Base-by-base conservation (phyloP, 2,113 vertebrate genomes). In the Cochlearius cochlearius region DNA sequence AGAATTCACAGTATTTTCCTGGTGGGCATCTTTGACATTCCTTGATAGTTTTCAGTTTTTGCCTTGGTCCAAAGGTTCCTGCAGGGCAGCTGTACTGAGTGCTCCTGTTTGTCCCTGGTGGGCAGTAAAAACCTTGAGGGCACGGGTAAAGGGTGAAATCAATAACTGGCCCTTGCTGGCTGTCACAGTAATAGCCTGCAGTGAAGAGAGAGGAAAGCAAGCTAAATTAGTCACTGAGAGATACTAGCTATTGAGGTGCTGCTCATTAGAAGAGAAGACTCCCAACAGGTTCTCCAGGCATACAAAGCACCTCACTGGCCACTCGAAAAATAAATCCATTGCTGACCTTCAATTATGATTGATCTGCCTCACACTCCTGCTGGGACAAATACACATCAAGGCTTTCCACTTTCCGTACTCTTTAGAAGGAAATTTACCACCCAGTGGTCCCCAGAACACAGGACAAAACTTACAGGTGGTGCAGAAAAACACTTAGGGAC, bases 181-280 rank as follows among this genome's bases (percentile, higher is more conserved):
- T 96, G 92, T 99, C 98, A 93, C 99, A 99, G 96, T 98, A 99
- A 96, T 98, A 99, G 22, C 99, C 99, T 99, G 96, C 56, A 69
- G 81, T 30, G 83, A 73, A 90, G n/a, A 71, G 19, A 89, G 27
- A 58, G 34, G 67, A 43, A 10, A 71, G 45, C 12, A 34, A 47
- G 43, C 8, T 21, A 36, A 15, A 15, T 68, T 16, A 75, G 32
- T 56, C 39, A 43, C 60, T 12, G 8, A 21, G 63, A 64, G 30
- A 60, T 1, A 27, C 34, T 1, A 87, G 64, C 23, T 18, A 8
- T 8, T 8, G 49, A 87, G 39, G 20, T 23, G 39, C 47, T 69
- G 56, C 73, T 91, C 60, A 1, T 59, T 8, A 60, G 59, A 47
- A 32, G 20, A 81, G 38, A 60, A 32, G 38, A 32, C 41, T n/a